phyloP scores from a whole-genome alignment of 2,113 vertebrate genomes.

The Phasianus colchicus region DNA sequence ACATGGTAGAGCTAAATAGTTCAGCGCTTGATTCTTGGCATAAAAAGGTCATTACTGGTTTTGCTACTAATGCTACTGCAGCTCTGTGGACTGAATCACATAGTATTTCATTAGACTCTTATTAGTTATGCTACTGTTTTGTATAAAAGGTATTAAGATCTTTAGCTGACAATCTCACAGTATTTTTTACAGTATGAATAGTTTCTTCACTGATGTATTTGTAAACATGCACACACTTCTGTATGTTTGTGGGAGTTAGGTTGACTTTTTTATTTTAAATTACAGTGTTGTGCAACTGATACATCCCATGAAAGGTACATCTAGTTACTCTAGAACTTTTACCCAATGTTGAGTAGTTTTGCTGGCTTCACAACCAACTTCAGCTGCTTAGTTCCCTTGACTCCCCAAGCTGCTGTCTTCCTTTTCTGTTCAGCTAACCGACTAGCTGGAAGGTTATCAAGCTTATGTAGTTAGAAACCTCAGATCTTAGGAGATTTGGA shows the following conservation, averaged over 20 bases:
- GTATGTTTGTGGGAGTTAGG: neutral
- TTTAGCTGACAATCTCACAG: accelerated
- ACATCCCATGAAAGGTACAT: neutral
- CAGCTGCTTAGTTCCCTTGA: neutral
- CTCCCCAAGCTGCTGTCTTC: neutral
- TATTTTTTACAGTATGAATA: neutral
- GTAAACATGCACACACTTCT: neutral
- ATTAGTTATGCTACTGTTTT: neutral
- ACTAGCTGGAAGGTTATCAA: neutral
- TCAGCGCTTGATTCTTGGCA: neutral
- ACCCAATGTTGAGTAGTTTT: neutral
- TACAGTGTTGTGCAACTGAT: neutral
- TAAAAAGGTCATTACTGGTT: neutral
- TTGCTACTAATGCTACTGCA: neutral
- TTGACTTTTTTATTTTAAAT: neutral
- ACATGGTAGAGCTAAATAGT: neutral
- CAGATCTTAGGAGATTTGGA: neutral
- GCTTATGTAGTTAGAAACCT: neutral
- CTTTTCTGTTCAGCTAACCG: neutral
- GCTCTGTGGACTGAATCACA: neutral
- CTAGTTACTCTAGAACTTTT: neutral
- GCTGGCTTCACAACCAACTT: neutral
- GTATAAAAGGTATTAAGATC: neutral
- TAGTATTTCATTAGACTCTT: neutral
- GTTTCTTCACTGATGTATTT: neutral